Evolutionary conservation across 2,888 invertebrate genomes (phyloP).

Genomic region (Orthosia gothica): DNA sequence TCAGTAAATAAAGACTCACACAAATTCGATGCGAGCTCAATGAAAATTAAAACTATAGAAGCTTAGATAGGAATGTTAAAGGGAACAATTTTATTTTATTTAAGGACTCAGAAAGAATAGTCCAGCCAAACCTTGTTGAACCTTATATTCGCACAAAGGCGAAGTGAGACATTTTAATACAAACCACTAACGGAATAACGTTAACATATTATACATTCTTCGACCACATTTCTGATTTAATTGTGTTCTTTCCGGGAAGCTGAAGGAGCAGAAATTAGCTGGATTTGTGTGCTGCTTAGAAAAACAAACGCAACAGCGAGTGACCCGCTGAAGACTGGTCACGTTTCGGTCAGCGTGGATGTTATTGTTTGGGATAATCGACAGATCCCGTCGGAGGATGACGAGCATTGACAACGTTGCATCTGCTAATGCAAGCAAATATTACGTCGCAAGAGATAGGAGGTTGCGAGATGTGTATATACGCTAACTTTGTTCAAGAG

Average conservation of each 20-base stretch:
- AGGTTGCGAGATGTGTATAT: slow-evolving; percentile 36
- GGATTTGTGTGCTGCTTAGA: slow-evolving; percentile 75
- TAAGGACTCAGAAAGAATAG: slow-evolving; percentile 7
- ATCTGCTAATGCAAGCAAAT: slow-evolving; percentile 85
- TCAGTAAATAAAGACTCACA: no score
- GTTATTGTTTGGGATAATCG: slow-evolving; percentile 80
- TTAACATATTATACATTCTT: slow-evolving; percentile 26
- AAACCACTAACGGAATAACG: slow-evolving; percentile 28
- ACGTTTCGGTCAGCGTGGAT: slow-evolving; percentile 69
- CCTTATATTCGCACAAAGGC: slow-evolving; percentile 31
- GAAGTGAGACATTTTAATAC: slow-evolving; percentile 37
- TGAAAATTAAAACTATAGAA: neutral
- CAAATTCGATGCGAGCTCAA: neutral
- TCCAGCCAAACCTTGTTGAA: slow-evolving; percentile 3
- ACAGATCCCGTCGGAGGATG: slow-evolving; percentile 77
- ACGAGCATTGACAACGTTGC: slow-evolving; percentile 78
- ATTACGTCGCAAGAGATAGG: slow-evolving; percentile 50
- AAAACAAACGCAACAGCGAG: slow-evolving; percentile 79
- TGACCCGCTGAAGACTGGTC: slow-evolving; percentile 66
- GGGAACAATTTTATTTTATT: slow-evolving; percentile 6
- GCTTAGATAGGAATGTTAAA: neutral
- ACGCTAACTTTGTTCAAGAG: neutral
- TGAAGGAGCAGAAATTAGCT: slow-evolving; percentile 71
- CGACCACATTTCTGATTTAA: slow-evolving; percentile 38
- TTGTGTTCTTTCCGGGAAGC: slow-evolving; percentile 64